Evolutionary conservation across 2,888 invertebrate species (phyloP).

Genomic region (Stenchaetothrips biformis): DNA sequence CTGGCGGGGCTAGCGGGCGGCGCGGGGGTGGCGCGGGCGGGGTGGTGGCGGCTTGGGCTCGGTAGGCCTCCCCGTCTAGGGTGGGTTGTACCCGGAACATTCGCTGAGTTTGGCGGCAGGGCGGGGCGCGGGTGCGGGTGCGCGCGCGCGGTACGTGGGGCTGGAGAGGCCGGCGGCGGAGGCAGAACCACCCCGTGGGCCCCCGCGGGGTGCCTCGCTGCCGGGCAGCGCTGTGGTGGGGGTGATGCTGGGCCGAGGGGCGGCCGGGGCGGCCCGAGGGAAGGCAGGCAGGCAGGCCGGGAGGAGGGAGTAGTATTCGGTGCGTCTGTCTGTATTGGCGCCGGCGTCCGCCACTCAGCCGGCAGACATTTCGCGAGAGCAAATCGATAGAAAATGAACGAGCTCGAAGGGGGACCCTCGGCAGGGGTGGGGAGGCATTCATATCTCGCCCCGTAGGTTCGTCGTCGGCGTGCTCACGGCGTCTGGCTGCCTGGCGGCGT

Average conservation of each 20-base stretch:
- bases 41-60: background rate
- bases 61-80: background rate
- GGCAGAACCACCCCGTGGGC: too few species aligned
- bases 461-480: background rate
- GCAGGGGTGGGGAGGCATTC: background rate
- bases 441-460: background rate
- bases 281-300: background rate
- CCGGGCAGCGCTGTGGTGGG: too few species aligned
- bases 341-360: slow-evolving; percentile 13
- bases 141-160: background rate
- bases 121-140: background rate
- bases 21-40: background rate
- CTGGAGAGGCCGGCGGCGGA: too few species aligned
- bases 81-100: slow-evolving; percentile 21
- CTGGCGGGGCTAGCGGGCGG: background rate
- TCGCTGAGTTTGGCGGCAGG: background rate
- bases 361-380: slow-evolving; percentile 19
- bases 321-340: background rate
- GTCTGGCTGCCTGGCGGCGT: background rate
- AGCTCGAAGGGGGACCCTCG: background rate
- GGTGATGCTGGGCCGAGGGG: too few species aligned
- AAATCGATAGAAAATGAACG: slow-evolving; percentile 25
- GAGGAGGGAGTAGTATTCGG: slow-evolving; percentile 11
- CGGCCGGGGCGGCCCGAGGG: background rate
- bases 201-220: too few species aligned